Base-by-base conservation (phyloP, 1,140 invertebrate species). In the Pissodes strobi region DNA sequence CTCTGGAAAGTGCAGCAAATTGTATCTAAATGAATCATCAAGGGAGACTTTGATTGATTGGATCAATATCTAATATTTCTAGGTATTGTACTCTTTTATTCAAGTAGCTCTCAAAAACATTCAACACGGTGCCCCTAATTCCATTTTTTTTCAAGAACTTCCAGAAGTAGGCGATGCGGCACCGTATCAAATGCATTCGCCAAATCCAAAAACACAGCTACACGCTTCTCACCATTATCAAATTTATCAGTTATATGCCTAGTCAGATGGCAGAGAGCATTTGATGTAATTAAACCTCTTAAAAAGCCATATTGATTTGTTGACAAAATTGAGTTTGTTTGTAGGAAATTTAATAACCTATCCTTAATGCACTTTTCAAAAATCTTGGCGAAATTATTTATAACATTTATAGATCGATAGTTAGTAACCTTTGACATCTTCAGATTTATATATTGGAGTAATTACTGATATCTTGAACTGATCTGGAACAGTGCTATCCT, bases 391-490 rank as follows among this genome's bases (percentile, higher is more conserved):
- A 72, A 53, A 30, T 23, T 48, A 2, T 66, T 55, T 13, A 70
- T 45, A 34, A 70, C 15, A n/a, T 56, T 65, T 22, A 71, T 70
- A 12, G 70, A 66, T 52, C 70, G 46, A 55, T 70, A 72, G 41
- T 70, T 72, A 37, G 30, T 34, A 12, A 61, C 37, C 19, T 27
- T 34, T 8, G 19, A 34, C 23, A 60, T 60, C 45, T 3, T 38
- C 30, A 10, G 49, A 43, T 63, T 66, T 62, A 41, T 43, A 27
- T 49, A 53, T 41, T 19, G 60, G 51, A 6, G 21, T 23, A 17
- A 55, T 19, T 34, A 61, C 19, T 23, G n/a, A n/a, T n/a, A n/a
- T n/a, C n/a, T n/a, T n/a, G n/a, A n/a, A n/a, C n/a, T n/a, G 19
- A 23, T 18, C 23, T 9, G 60, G 60, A 10, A 51, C 37, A 13